Evolutionary conservation across 2,888 invertebrate genomes (phyloP).

Genomic region (Watsonalla binaria): DNA sequence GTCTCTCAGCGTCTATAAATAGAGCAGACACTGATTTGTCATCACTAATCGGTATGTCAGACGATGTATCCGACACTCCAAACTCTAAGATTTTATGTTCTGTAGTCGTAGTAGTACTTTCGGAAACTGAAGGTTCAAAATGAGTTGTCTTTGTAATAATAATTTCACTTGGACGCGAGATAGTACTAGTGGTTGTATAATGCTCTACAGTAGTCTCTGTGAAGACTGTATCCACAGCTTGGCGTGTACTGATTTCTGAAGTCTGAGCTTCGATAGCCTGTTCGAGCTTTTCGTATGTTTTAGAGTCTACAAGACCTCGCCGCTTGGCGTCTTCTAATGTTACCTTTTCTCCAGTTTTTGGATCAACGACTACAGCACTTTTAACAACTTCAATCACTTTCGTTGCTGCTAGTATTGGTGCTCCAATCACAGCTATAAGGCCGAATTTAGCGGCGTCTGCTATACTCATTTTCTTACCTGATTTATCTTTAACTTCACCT

Average conservation of each 20-base stretch:
- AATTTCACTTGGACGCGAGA: slow-evolving; percentile 22
- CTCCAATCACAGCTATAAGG: slow-evolving; percentile 84
- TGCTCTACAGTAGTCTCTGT: slow-evolving; percentile 19
- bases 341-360: slow-evolving; percentile 84
- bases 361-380: slow-evolving; percentile 81
- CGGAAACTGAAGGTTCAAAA: slow-evolving; percentile 31
- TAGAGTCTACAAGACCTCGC: slow-evolving; percentile 80
- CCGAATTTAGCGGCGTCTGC: slow-evolving; percentile 88
- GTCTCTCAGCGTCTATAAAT: slow-evolving; percentile 68
- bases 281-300: slow-evolving; percentile 43
- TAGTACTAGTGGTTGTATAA: slow-evolving; percentile 20
- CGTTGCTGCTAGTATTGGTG: slow-evolving; percentile 84
- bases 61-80: slow-evolving; percentile 18
- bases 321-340: slow-evolving; percentile 85
- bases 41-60: slow-evolving; percentile 30
- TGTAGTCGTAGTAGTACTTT: slow-evolving; percentile 21
- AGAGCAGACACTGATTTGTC: slow-evolving; percentile 55
- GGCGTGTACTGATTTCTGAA: slow-evolving; percentile 6
- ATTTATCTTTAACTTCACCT: slow-evolving; percentile 81
- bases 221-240: slow-evolving; percentile 3
- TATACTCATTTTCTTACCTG: slow-evolving; percentile 83
- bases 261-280: slow-evolving; percentile 23
- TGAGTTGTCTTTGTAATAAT: slow-evolving; percentile 31
- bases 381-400: slow-evolving; percentile 82
- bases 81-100: slow-evolving; percentile 33